Evolutionary conservation across 2,113 vertebrate species (phyloP), one percentile per base, ranked within the genome.

Genomic region (Nibea coibor): DNA sequence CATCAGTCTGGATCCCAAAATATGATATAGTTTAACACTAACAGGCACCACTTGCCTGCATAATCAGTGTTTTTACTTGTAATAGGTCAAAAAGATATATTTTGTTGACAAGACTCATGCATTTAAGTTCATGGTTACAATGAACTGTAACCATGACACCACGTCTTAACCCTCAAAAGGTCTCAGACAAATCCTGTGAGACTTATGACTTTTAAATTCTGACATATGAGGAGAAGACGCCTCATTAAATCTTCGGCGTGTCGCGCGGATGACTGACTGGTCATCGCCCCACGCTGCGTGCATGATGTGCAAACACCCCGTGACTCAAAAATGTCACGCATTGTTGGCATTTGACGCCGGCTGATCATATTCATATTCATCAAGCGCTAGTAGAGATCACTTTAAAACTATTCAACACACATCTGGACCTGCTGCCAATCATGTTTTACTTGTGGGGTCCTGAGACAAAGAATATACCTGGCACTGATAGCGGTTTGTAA

Each of bases 401-500:
- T 35, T 42, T 26, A 31, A 59, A 68, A 68, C 56, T n/a, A 17
- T 35, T 62, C 4, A 42, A 14, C n/a, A 54, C 14, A 53, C 57
- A 71, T 64, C 75, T 28, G 45, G 20, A 85, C 22, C 22, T 35
- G 22, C 15, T 63, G 54, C 11, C 45, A 5, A 68, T 64, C 50
- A 62, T 0, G 39, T 74, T 64, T 75, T 39, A 45, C 26, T 16
- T 65, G 75, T 59, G 71, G 16, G 61, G 0, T 63, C 57, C 28
- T 4, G 15, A 84, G 82, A 81, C 70, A 74, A 64, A 78, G 78
- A 85, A 24, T 19, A 20, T 28, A 73, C 67, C 66, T 83, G 82
- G 80, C 62, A 80, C 9, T 0, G 51, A 47, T 5, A 16, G 16
- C 26, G 75, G 64, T 69, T 77, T 64, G 43, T 69, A 75, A 87